Evolutionary conservation across 2,888 invertebrate genomes (phyloP), one percentile per base, ranked within the genome.

Genomic region (Aleiodes leptofemur): DNA sequence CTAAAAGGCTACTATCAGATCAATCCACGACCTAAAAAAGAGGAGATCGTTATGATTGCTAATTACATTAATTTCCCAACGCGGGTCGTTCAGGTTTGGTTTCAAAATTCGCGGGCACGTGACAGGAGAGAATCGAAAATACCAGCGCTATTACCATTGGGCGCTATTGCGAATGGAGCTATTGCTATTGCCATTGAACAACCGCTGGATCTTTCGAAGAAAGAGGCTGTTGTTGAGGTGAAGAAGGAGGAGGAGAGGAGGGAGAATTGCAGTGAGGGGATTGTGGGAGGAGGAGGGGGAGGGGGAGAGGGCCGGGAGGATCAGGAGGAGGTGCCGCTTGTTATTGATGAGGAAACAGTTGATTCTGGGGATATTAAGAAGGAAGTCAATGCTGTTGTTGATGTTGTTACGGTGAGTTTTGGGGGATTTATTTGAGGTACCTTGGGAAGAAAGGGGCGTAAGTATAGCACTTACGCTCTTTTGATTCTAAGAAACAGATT

Each of bases 21-120:
- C 23, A 98, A 99, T 90, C 95, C 98, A 8, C 93, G 98, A 77
- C 99, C 99, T 1, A 97, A 97, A 86, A 95, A 98, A 68, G 97
- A 97, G 82, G 98, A 98, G 87, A 94, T 99, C 83, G 94, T 95
- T 70, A 93, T 95, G 87, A 96, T 99, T 83, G 98, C 98, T 3
- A 93, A 95, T 78, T 91, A 91, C 83, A 91, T 93, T 70, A 91
- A 91, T 72, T 92, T 93, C 81, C 90, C 92, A 56, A 91, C 92
- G 66, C 85, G 89, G 11, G 89, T 89, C 7, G 89, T 89, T 80
- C 89, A 89, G 84, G 98, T 98, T 6, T 98, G 98, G 98, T 98
- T 98, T 88, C 98, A 98, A 91, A 98, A 98, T 89, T 96, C 96
- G 80, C 92, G 98, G 79, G 98, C 98, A 0, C 92, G 97, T 71